Evolutionary conservation across 1,140 invertebrate genomes (phyloP).

Genomic region (Dufourea novaeangliae): DNA sequence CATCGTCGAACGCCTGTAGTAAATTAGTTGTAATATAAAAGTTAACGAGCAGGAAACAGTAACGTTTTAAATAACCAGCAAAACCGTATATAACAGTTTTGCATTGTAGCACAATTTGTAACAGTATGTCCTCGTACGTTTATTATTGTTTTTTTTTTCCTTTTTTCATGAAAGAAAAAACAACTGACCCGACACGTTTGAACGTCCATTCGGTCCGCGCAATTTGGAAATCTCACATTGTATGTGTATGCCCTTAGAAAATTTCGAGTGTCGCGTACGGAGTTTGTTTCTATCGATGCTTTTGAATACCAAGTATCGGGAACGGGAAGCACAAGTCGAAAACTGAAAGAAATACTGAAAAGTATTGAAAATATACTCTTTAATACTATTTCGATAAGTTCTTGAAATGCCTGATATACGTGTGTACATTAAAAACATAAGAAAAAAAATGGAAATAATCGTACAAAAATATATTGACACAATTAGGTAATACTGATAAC

Average conservation of each 20-base stretch:
- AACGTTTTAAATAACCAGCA: background rate
- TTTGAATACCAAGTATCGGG: background rate
- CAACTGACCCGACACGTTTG: background rate
- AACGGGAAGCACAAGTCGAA: background rate
- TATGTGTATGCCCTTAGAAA: background rate
- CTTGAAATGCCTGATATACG: background rate
- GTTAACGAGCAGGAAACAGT: background rate
- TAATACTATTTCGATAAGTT: constrained; percentile 1
- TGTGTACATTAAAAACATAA: background rate
- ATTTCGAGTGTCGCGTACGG: background rate
- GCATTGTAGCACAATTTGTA: constrained; percentile 28
- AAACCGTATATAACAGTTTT: constrained; percentile 5
- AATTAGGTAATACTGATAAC: constrained; percentile 15
- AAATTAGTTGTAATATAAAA: background rate
- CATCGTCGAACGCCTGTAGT: background rate
- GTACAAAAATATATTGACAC: constrained; percentile 1
- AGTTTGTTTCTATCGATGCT: constrained; percentile 2
- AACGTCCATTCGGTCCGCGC: background rate
- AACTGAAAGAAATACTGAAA: background rate
- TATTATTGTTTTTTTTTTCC: no score
- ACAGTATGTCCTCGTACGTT: constrained; percentile 1
- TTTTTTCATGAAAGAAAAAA: constrained; percentile 15
- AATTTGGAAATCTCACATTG: constrained; percentile 24
- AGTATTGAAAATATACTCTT: background rate
- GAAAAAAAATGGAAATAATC: background rate